phyloP scores from a whole-genome alignment of 1,140 invertebrate genomes.

The Calliphora vicina region DNA sequence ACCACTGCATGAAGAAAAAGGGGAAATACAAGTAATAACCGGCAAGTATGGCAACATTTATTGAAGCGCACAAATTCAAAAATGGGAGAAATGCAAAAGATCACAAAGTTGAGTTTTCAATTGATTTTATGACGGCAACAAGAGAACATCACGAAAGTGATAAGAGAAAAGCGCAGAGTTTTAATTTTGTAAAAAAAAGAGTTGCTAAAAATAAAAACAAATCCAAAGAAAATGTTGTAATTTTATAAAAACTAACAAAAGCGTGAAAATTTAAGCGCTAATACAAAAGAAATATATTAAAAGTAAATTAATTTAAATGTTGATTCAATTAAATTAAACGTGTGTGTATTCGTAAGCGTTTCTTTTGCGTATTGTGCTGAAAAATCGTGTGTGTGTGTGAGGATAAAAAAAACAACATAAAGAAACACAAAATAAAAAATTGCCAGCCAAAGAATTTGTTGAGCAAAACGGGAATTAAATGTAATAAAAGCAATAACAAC shows the following conservation, averaged over 20 bases:
- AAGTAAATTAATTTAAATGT: constrained; percentile 5
- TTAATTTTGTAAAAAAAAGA: not conserved
- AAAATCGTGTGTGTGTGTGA: not conserved
- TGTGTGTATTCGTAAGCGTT: not conserved
- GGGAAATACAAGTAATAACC: not conserved
- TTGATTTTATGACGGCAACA: constrained; percentile 21
- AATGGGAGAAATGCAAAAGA: not conserved
- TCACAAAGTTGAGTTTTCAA: constrained; percentile 9
- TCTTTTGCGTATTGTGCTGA: not conserved
- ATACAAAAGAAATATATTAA: constrained; percentile 2
- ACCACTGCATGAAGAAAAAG: not conserved
- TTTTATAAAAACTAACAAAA: not conserved
- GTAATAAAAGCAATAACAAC: not conserved
- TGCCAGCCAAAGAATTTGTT: not conserved
- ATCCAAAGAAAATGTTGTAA: not conserved
- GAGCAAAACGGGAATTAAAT: constrained; percentile 5
- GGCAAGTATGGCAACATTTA: not conserved
- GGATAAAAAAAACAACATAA: not conserved
- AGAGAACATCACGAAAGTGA: constrained; percentile 21
- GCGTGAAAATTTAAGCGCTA: not conserved
- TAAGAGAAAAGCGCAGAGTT: not conserved
- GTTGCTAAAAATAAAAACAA: not conserved
- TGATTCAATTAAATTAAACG: not conserved
- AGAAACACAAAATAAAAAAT: not conserved
- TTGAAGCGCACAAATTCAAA: constrained; percentile 21